Evolutionary conservation across 2,888 invertebrate genomes (phyloP), one percentile per base, ranked within the genome.

Genomic region (Pharmacophagus antenor): DNA sequence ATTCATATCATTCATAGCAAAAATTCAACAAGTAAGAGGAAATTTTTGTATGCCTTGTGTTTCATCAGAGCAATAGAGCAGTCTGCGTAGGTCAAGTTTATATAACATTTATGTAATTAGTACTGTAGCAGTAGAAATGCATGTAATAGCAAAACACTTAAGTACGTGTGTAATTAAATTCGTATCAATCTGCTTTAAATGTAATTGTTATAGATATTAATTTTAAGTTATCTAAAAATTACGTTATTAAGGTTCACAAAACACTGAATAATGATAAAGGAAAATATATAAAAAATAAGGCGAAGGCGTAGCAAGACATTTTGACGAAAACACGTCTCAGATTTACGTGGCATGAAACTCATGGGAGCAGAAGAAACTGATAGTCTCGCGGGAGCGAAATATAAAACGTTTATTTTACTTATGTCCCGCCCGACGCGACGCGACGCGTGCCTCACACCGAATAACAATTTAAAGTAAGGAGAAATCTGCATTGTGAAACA

Each of bases 401-500:
- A 44, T 41, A 37, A 22, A 58, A 52, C 37, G 37, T 58, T 52
- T 58, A 46, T 57, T 58, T 46, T 22, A 37, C 52, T 15, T 31
- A 7, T 20, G 23, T 18, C 18, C 46, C 23, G 22, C 46, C 18
- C 42, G 18, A 20, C 44, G 51, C 23, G 48, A 18, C 46, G 17
- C 42, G 18, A 20, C 44, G 51, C 23, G 48, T 46, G 44, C 51
- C 10, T 31, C 15, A 50, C 31, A 44, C 42, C 17, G 42, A 17
- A 52, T 46, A 58, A 52, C 18, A 52, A 52, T 52, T 58, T 58
- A 47, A 52, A 37, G 37, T 58, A 58, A 22, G 22, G 47, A 46
- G 58, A 58, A 58, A 58, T 58, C 17, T 47, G 47, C 23, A 58
- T 52, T 58, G 41, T 47, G 58, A 52, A 52, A 52, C 17, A 46